Percentiles rank a stretch among this genome's conserved stretches.
Conservation (phyloP, 2,797 vertebrate species). For the Megaceryle alcyon region DNA sequence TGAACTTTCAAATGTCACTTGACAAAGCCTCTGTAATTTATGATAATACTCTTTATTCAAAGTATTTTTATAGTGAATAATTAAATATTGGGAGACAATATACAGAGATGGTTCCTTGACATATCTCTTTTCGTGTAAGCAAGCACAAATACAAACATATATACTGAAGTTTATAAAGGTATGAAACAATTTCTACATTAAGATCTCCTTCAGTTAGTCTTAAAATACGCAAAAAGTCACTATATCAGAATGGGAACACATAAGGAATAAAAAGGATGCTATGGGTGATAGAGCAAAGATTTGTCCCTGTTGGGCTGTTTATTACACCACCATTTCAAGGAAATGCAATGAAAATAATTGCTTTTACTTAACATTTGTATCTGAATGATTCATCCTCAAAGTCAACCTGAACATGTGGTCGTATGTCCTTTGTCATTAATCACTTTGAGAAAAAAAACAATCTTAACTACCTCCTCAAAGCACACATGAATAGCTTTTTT, state of each 20-base stretch:
- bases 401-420: background rate
- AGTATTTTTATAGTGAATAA: background rate
- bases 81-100: background rate
- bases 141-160: background rate
- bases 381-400: conserved; percentile 6
- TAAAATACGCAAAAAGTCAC: background rate
- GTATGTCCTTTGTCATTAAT: background rate
- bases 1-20: background rate
- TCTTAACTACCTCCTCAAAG: conserved; percentile 23
- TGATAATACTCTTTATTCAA: background rate
- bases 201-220: background rate
- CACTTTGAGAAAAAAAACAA: conserved; percentile 17
- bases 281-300: background rate
- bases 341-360: conserved; percentile 16
- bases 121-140: background rate
- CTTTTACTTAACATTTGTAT: conserved; percentile 26
- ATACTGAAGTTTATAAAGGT: background rate
- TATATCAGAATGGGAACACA: background rate
- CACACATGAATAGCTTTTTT: background rate
- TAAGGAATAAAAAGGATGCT: background rate
- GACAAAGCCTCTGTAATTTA: background rate
- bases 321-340: background rate
- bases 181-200: background rate
- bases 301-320: background rate
- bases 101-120: background rate